A percentile compares a stretch with the other conserved stretches of the same genome.
These are phyloP conservation scores for Spodoptera frugiperda DNA, from an alignment of 1,140 invertebrate genomes.

Conservation along the genomic window DNA sequence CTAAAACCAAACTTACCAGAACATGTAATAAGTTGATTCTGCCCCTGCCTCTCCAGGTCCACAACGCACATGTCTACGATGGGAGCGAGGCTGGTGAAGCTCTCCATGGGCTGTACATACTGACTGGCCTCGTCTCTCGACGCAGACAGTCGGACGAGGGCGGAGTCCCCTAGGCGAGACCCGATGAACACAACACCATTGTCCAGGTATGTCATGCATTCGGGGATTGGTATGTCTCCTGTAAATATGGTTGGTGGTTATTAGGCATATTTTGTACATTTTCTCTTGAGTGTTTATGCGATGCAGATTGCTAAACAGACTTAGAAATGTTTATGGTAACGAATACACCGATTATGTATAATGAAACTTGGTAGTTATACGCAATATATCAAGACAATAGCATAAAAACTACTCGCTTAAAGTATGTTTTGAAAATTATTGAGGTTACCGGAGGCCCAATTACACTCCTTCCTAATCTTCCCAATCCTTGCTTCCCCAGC, in stretches of 20 bases:
- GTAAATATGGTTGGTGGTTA: constrained; percentile 20
- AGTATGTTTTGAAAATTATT: too few species aligned
- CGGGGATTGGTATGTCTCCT: constrained; percentile 98
- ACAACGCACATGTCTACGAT: constrained; percentile 99
- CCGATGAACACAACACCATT: constrained; percentile 99
- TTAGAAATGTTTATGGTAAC: too few species aligned
- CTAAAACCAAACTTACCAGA: constrained; percentile 88
- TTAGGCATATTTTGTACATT: too few species aligned
- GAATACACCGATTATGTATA: too few species aligned
- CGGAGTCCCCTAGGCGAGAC: constrained; percentile 98
- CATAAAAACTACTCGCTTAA: too few species aligned
- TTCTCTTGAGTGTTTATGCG: too few species aligned
- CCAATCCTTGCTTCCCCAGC: too few species aligned
- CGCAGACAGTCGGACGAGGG: constrained; percentile 96
- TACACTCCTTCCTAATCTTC: too few species aligned
- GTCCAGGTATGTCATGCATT: constrained; percentile 99
- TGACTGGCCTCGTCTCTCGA: constrained; percentile 94
- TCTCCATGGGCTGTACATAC: constrained; percentile 98
- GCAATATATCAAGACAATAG: too few species aligned
- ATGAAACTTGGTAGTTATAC: too few species aligned
- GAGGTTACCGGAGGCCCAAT: too few species aligned
- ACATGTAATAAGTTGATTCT: constrained; percentile 99
- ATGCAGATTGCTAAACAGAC: too few species aligned
- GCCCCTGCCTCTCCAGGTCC: constrained; percentile 98
- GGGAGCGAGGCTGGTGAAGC: constrained; percentile 98